Evolutionary conservation across 2,797 vertebrate species (phyloP).

Genomic region (Arrhamphus sclerolepis): DNA sequence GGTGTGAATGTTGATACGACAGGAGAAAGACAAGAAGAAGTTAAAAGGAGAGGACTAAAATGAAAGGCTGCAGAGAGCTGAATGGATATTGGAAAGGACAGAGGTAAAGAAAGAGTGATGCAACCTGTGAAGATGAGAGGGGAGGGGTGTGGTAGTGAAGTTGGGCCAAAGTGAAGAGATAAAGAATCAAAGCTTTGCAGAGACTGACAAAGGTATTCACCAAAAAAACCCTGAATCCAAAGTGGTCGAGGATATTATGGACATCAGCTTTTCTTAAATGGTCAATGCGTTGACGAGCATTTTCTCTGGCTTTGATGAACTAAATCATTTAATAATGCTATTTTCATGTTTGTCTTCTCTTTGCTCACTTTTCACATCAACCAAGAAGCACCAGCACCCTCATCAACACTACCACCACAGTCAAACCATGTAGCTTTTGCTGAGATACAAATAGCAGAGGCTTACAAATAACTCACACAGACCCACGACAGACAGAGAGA

Average conservation of each 20-base stretch:
- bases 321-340: conserved; percentile 11
- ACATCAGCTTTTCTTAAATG: neutral
- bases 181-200: too few relatives aligned
- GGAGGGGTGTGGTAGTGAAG: conserved; percentile 5
- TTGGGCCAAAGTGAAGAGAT: too few relatives aligned
- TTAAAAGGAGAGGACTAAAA: conserved; percentile 17
- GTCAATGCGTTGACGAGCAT: conserved; percentile 5
- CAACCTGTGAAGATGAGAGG: conserved; percentile 28
- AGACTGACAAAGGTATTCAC: too few relatives aligned
- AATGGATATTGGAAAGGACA: conserved; percentile 34
- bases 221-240: too few relatives aligned
- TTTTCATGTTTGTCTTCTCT: conserved; percentile 10
- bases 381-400: conserved; percentile 29
- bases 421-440: conserved; percentile 40
- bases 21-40: conserved; percentile 6
- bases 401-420: conserved; percentile 71
- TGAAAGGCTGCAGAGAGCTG: conserved; percentile 13
- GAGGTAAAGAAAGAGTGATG: conserved; percentile 39
- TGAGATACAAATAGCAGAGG: conserved; percentile 58
- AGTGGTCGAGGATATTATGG: conserved; percentile 8
- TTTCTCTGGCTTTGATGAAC: conserved; percentile 19
- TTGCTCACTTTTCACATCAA: conserved; percentile 20
- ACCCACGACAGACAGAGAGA: conserved; percentile 40
- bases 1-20: conserved; percentile 3
- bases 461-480: conserved; percentile 54